A percentile compares a stretch with the other conserved stretches of the same genome.
phyloP scores from a whole-genome alignment of 2,888 invertebrate species.

The Deilephila porcellus region DNA sequence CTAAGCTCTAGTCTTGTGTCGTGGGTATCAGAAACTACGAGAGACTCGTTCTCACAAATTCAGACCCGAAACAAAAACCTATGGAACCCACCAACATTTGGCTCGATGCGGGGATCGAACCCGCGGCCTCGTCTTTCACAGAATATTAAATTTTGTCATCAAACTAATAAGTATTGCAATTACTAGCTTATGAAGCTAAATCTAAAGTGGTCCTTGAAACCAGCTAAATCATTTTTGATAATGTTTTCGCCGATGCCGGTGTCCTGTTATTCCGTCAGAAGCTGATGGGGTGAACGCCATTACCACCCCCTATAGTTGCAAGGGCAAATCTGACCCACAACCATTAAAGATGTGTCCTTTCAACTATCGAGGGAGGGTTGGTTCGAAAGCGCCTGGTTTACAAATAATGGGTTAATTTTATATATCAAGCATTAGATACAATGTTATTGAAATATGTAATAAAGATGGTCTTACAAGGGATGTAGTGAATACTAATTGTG shows the following conservation, averaged over 20 bases:
- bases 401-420: background rate
- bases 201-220: background rate
- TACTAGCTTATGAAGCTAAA: background rate
- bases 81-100: too few relatives aligned
- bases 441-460: background rate
- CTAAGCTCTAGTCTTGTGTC: too few relatives aligned
- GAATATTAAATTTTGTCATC: too few relatives aligned
- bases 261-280: background rate
- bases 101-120: too few relatives aligned
- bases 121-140: too few relatives aligned
- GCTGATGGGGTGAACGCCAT: background rate
- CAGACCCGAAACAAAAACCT: too few relatives aligned
- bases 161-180: too few relatives aligned
- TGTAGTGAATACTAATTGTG: too few relatives aligned
- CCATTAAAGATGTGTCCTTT: conserved; percentile 6
- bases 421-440: conserved; percentile 7
- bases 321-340: conserved; percentile 2
- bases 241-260: background rate
- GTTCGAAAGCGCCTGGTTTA: background rate
- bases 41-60: too few relatives aligned
- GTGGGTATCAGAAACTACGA: too few relatives aligned
- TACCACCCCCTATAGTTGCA: background rate
- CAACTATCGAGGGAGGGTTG: background rate
- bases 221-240: background rate
- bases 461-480: background rate